Conservation (phyloP, 2,113 vertebrate genomes). For the Labrus mixtus region DNA sequence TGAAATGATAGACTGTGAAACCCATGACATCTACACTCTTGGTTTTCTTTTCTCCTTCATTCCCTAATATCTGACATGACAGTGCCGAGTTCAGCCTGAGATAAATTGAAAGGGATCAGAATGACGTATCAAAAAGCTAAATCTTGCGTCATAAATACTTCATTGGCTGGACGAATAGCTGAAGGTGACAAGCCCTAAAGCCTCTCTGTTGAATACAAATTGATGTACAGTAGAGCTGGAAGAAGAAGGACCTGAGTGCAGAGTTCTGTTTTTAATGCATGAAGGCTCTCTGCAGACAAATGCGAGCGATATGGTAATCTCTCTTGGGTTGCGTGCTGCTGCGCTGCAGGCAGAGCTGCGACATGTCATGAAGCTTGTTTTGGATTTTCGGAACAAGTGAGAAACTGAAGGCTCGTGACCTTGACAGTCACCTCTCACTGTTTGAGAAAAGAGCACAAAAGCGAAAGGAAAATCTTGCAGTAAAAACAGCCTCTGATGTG, state of each 20-base stretch:
- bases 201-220: constrained; percentile 73
- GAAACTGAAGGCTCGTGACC: constrained; percentile 62
- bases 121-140: constrained; percentile 67
- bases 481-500: constrained; percentile 31
- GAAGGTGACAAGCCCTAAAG: constrained; percentile 65
- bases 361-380: constrained; percentile 60
- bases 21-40: constrained; percentile 38
- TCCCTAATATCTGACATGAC: constrained; percentile 58
- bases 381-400: constrained; percentile 65
- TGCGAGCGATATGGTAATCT: constrained; percentile 64
- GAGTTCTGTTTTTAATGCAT: constrained; percentile 76
- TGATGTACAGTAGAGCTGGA: constrained; percentile 50
- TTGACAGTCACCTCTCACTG: constrained; percentile 49
- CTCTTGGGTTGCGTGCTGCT: constrained; percentile 58
- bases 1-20: constrained; percentile 43
- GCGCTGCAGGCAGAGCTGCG: constrained; percentile 51
- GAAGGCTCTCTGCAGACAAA: constrained; percentile 64
- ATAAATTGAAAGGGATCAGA: constrained; percentile 39
- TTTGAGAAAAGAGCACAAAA: constrained; percentile 2
- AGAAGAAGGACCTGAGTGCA: constrained; percentile 61
- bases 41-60: constrained; percentile 48
- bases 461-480: neutral
- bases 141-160: constrained; percentile 75
- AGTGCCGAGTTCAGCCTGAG: neutral
- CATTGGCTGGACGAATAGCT: constrained; percentile 67